These are phyloP conservation scores for Phalacrocorax aristotelis DNA, from an alignment of 2,113 vertebrate species.

Conservation along the genomic window DNA sequence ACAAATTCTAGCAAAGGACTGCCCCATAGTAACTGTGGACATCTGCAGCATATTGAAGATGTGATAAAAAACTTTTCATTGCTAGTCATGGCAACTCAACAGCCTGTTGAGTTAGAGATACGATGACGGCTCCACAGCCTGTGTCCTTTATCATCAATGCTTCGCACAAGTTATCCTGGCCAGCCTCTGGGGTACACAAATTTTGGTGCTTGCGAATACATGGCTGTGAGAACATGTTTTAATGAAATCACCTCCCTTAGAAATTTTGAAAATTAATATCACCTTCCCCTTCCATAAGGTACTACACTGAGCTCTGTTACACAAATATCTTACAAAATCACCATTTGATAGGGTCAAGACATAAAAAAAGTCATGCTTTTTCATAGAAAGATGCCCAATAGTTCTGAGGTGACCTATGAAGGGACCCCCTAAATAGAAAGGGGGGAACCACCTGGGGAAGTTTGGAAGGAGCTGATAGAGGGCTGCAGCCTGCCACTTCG, in stretches of 20 bases:
- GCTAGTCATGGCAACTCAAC: not conserved
- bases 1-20: not conserved
- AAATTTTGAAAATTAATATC: not conserved
- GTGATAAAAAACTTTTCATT: not conserved
- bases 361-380: not conserved
- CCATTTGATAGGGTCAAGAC: not conserved
- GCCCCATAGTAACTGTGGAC: fast-evolving
- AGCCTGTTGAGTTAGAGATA: not conserved
- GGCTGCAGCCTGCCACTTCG: not conserved
- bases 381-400: not conserved
- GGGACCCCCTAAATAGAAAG: not conserved
- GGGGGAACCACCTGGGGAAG: not conserved
- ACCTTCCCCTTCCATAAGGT: not conserved
- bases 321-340: not conserved
- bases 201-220: not conserved
- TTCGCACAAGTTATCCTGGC: not conserved
- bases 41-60: not conserved
- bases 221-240: not conserved
- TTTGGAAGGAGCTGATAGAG: not conserved
- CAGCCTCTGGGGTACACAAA: not conserved
- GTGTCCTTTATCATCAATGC: not conserved
- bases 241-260: not conserved
- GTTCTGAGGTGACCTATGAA: not conserved
- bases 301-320: not conserved
- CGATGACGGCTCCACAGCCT: not conserved